Conservation (phyloP, 2,113 vertebrate genomes). For the Conger conger region DNA sequence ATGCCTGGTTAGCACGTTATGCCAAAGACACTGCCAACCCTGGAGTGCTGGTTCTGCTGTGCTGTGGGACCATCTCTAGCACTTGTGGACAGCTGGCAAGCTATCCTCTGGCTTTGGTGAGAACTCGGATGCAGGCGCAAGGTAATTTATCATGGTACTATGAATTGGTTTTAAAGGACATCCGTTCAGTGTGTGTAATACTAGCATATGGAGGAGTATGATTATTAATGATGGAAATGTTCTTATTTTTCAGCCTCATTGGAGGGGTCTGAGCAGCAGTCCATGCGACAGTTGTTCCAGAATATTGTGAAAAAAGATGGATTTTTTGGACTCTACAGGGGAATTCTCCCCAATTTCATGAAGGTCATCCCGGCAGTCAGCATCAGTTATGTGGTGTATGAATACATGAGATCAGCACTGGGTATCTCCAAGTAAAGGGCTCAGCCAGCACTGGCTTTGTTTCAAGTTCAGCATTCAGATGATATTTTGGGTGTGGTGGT, state of each 20-base stretch:
- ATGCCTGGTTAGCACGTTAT: slow-evolving; percentile 84
- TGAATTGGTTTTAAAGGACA: background rate
- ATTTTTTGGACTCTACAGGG: slow-evolving; percentile 87
- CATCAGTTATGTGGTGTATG: slow-evolving; percentile 98
- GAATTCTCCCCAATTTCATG: slow-evolving; percentile 97
- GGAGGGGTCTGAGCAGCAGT: slow-evolving; percentile 80
- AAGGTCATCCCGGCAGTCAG: slow-evolving; percentile 97
- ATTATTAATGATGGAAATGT: background rate
- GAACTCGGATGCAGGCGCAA: slow-evolving; percentile 98
- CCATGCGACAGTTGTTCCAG: slow-evolving; percentile 82
- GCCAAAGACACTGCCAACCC: slow-evolving; percentile 90
- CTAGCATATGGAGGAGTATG: background rate
- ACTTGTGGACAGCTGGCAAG: slow-evolving; percentile 95
- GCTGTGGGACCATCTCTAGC: slow-evolving; percentile 90
- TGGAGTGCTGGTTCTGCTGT: slow-evolving; percentile 83
- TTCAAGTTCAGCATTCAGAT: background rate
- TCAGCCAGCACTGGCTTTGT: slow-evolving; percentile 5
- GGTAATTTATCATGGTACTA: slow-evolving; percentile 63
- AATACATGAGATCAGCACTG: slow-evolving; percentile 87
- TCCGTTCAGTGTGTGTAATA: background rate
- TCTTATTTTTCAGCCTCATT: slow-evolving; percentile 74
- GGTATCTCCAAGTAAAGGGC: slow-evolving; percentile 75
- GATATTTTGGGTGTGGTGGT: background rate
- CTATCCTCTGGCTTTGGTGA: slow-evolving; percentile 89
- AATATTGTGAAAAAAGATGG: slow-evolving; percentile 87